Percentiles rank a stretch among this genome's conserved stretches.
phyloP scores from a whole-genome alignment of 2,888 invertebrate genomes.

The Mythimna pallens region DNA sequence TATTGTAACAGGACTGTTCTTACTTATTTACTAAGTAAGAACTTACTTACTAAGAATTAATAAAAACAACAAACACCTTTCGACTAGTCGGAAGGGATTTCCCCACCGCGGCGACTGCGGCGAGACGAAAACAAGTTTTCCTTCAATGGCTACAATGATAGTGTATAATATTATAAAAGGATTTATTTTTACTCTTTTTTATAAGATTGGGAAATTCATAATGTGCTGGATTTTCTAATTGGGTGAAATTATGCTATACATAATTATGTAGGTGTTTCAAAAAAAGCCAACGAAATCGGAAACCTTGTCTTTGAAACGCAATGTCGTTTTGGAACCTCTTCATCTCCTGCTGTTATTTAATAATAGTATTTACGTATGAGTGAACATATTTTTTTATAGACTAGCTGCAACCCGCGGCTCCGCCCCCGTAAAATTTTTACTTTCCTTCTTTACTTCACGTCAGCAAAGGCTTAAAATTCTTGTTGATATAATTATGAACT shows the following conservation, averaged over 20 bases:
- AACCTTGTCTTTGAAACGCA: conserved; percentile 3
- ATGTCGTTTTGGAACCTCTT: conserved; percentile 12
- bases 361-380: too few relatives aligned
- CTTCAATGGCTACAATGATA: conserved; percentile 2
- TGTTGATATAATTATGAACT: too few relatives aligned
- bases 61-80: conserved; percentile 7
- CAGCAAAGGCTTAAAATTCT: too few relatives aligned
- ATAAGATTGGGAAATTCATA: conserved; percentile 28
- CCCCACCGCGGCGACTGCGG: conserved; percentile 17
- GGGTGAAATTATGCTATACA: conserved; percentile 10
- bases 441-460: too few relatives aligned
- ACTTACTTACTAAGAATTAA: conserved; percentile 12
- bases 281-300: background rate
- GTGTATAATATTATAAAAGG: background rate
- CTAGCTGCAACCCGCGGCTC: too few relatives aligned
- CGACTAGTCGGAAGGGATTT: conserved; percentile 39
- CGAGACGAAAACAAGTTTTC: conserved; percentile 39
- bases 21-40: background rate
- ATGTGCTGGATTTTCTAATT: conserved; percentile 12
- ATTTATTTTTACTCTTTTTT: conserved; percentile 7
- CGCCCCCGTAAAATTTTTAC: too few relatives aligned
- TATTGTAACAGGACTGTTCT: background rate
- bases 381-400: too few relatives aligned
- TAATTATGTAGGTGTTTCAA: background rate
- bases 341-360: background rate